Conservation (phyloP, 2,888 invertebrate genomes). For the Stenodera caucasica region DNA sequence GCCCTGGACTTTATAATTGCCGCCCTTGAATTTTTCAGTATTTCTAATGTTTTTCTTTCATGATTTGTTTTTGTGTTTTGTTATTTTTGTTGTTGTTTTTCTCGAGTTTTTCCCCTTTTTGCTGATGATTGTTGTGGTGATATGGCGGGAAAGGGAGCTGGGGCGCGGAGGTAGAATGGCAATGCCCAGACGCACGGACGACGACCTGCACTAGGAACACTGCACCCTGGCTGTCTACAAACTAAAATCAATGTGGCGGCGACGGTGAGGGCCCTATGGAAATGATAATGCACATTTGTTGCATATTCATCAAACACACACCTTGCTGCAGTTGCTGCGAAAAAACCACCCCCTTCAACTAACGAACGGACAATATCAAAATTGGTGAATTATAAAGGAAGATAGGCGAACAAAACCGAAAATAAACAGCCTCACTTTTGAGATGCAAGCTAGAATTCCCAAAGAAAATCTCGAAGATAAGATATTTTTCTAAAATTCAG, state of each 20-base stretch:
- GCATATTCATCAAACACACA: slow-evolving; percentile 57
- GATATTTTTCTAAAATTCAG: too few relatives aligned
- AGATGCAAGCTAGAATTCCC: too few relatives aligned
- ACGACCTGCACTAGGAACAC: slow-evolving; percentile 51
- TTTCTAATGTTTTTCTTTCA: too few relatives aligned
- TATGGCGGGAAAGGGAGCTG: slow-evolving; percentile 26
- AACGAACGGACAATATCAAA: too few relatives aligned
- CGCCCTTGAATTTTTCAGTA: too few relatives aligned
- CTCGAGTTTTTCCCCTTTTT: too few relatives aligned
- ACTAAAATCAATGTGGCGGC: slow-evolving; percentile 57
- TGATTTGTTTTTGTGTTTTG: not conserved
- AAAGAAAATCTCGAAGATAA: too few relatives aligned
- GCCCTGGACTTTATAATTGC: not conserved
- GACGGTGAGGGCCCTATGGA: slow-evolving; percentile 57
- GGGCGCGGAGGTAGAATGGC: slow-evolving; percentile 36
- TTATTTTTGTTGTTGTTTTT: slow-evolving; percentile 9
- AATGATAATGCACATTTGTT: slow-evolving; percentile 53
- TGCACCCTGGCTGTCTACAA: slow-evolving; percentile 57
- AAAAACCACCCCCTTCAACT: too few relatives aligned
- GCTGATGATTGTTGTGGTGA: slow-evolving; percentile 10
- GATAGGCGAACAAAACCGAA: too few relatives aligned
- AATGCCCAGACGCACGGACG: slow-evolving; percentile 50
- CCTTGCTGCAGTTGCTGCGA: too few relatives aligned
- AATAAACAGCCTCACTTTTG: too few relatives aligned
- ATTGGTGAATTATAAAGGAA: too few relatives aligned